Conservation (phyloP, 2,888 invertebrate genomes). For the Cheilosia urbana region DNA sequence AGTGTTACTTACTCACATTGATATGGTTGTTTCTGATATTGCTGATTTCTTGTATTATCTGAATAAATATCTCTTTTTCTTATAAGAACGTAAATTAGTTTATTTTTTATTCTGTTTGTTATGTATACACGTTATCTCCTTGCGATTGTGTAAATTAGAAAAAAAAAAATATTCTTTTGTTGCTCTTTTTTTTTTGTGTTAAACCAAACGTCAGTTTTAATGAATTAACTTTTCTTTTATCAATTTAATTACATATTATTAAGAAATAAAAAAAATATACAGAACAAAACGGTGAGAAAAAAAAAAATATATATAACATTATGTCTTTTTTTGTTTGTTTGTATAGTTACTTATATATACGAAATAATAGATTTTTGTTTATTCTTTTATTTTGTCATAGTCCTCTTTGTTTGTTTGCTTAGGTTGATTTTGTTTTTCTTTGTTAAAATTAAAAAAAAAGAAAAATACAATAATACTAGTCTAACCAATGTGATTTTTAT, state of each 20-base stretch:
- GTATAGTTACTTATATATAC: slow-evolving; percentile 71
- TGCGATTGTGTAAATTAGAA: slow-evolving; percentile 64
- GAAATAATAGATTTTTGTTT: slow-evolving; percentile 53
- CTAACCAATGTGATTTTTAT: slow-evolving; percentile 75
- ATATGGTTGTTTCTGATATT: slow-evolving; percentile 77
- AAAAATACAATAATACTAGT: slow-evolving; percentile 73
- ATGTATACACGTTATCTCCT: slow-evolving; percentile 50
- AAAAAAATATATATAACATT: slow-evolving; percentile 51
- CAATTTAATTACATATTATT: slow-evolving; percentile 41
- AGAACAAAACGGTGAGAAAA: slow-evolving; percentile 31
- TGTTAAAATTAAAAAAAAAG: slow-evolving; percentile 65
- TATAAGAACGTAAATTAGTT: slow-evolving; percentile 63
- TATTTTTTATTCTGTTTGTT: slow-evolving; percentile 56
- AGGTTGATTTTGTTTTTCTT: slow-evolving; percentile 61
- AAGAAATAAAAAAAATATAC: slow-evolving; percentile 18
- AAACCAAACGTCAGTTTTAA: slow-evolving; percentile 30
- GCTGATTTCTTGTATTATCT: slow-evolving; percentile 69
- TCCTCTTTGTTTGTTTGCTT: slow-evolving; percentile 54
- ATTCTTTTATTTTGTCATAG: slow-evolving; percentile 53
- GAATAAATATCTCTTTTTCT: slow-evolving; percentile 64
- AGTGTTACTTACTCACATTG: slow-evolving; percentile 73
- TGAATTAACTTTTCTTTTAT: slow-evolving; percentile 18
- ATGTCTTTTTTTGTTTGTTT: slow-evolving; percentile 73
- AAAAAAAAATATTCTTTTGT: slow-evolving; percentile 55
- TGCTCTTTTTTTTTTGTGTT: slow-evolving; percentile 33